Evolutionary conservation across 2,888 invertebrate genomes (phyloP).

Genomic region (Drosophila cognata): DNA sequence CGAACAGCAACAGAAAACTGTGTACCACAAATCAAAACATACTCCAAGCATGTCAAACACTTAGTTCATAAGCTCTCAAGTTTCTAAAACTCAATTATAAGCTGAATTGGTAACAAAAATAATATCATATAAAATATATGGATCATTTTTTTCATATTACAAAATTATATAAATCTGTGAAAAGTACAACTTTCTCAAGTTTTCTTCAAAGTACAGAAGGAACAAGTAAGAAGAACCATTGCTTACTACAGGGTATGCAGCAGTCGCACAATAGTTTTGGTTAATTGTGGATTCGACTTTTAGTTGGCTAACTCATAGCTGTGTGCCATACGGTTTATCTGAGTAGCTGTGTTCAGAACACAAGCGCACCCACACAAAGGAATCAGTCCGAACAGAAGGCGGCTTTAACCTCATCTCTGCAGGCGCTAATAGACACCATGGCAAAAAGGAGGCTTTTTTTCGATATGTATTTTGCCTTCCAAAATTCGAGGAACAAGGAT

Average conservation of each 20-base stretch:
- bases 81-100: slow-evolving; percentile 67
- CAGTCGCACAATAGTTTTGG: not conserved
- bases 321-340: not conserved
- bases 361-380: not conserved
- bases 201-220: not conserved
- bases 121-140: not conserved
- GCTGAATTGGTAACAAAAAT: slow-evolving; percentile 18
- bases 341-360: not conserved
- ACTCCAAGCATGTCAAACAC: slow-evolving; percentile 68
- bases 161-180: slow-evolving; percentile 14
- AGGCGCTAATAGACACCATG: slow-evolving; percentile 50
- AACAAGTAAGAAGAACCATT: not conserved
- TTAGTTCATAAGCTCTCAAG: slow-evolving; percentile 47
- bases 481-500: slow-evolving; percentile 22
- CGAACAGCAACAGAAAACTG: slow-evolving; percentile 24
- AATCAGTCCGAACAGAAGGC: not conserved
- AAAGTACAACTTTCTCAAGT: not conserved
- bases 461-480: slow-evolving; percentile 9
- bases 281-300: not conserved
- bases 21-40: slow-evolving; percentile 43
- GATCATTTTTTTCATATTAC: slow-evolving; percentile 10
- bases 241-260: not conserved
- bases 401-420: slow-evolving; percentile 24
- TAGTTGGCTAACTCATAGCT: not conserved
- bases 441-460: slow-evolving; percentile 5